These are phyloP conservation scores for Odontomachus brunneus DNA, from an alignment of 1,140 invertebrate genomes.

Conservation along the genomic window DNA sequence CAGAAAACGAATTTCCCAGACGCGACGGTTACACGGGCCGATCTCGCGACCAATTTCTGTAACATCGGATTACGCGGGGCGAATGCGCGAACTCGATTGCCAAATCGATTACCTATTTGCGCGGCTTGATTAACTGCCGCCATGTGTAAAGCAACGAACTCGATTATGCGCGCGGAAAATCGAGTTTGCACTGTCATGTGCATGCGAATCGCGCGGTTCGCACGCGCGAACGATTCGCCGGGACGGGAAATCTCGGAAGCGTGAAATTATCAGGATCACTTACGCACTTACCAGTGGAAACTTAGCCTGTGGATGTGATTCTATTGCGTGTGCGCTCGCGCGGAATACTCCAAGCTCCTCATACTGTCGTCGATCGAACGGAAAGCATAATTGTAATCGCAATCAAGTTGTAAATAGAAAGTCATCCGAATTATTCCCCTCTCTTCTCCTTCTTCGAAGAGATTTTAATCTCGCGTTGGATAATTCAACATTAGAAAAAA, in stretches of 20 bases:
- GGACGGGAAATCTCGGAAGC: conserved; percentile 16
- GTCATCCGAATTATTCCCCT: not conserved
- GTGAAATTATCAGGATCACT: not conserved
- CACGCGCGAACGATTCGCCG: too few species aligned
- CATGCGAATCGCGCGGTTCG: conserved; percentile 30
- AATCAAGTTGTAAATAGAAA: not conserved
- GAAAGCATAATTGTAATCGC: not conserved
- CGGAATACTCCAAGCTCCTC: not conserved
- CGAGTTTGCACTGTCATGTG: conserved; percentile 37
- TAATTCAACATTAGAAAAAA: too few species aligned
- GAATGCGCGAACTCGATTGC: conserved; percentile 52
- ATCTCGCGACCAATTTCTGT: conserved; percentile 46
- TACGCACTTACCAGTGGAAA: too few species aligned
- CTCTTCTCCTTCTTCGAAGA: too few species aligned
- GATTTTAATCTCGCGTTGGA: too few species aligned
- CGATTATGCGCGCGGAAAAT: conserved; percentile 45
- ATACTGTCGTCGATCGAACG: not conserved
- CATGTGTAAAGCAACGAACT: conserved; percentile 51
- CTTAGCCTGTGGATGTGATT: not conserved
- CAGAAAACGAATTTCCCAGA: conserved; percentile 40
- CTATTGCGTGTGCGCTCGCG: not conserved
- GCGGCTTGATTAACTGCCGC: conserved; percentile 50
- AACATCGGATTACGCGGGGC: conserved; percentile 40
- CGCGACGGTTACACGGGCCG: conserved; percentile 44
- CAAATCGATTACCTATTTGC: conserved; percentile 53